Evolutionary conservation across 2,113 vertebrate species (phyloP).

Genomic region (Murina feae): DNA sequence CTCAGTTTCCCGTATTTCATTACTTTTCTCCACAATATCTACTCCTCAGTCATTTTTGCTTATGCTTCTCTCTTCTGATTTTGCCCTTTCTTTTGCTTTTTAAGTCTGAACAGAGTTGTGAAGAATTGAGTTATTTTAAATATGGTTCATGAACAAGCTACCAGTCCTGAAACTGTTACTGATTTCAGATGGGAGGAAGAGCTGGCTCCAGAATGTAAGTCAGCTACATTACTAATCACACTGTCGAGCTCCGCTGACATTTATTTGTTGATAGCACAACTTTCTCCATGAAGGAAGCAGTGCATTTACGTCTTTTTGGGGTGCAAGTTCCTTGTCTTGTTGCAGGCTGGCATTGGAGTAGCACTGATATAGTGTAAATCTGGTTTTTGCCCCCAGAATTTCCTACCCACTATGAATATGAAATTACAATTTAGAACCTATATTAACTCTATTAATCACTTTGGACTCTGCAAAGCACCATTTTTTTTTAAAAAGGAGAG

Average conservation of each 20-base stretch:
- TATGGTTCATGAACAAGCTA: background rate
- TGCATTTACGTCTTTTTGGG: background rate
- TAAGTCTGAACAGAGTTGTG: background rate
- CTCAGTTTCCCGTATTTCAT: background rate
- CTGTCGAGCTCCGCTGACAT: background rate
- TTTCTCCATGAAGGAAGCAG: background rate
- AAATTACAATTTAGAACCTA: background rate
- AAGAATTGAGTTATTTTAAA: background rate
- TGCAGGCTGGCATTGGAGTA: background rate
- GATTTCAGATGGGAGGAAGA: background rate
- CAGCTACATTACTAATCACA: background rate
- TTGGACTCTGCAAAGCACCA: background rate
- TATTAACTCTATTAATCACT: background rate
- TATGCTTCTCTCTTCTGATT: conserved; percentile 10
- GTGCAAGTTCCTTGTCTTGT: background rate
- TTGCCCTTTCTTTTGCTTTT: background rate
- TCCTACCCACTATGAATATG: background rate
- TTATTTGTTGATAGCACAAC: background rate
- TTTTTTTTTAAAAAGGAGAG: background rate
- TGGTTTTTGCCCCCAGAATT: background rate
- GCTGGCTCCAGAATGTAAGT: background rate
- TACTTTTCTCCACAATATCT: background rate
- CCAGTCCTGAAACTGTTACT: background rate
- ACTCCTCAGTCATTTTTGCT: background rate
- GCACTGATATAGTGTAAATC: background rate